Evolutionary conservation across 2,113 vertebrate genomes (phyloP).

Genomic region (Hemiprocne comata): DNA sequence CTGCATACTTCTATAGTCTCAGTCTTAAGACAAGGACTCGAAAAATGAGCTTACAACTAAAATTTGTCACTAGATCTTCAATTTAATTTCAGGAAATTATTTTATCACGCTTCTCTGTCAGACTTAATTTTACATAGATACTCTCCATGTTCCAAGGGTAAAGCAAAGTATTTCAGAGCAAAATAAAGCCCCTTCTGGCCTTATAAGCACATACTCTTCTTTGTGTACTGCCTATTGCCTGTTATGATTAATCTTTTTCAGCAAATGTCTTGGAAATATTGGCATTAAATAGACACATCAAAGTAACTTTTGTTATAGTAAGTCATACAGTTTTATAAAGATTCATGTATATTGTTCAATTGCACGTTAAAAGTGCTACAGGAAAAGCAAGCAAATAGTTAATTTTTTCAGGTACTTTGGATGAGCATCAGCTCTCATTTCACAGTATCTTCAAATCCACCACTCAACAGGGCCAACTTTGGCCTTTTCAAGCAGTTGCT

Average conservation of each 20-base stretch:
- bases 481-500: no score
- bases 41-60: background rate
- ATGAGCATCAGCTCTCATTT: background rate
- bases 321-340: background rate
- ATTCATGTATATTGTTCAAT: background rate
- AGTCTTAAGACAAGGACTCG: background rate
- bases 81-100: background rate
- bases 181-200: background rate
- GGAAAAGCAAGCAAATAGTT: background rate
- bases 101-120: background rate
- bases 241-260: background rate
- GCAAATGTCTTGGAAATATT: background rate
- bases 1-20: background rate
- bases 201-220: background rate
- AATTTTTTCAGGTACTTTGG: background rate
- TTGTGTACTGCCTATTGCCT: background rate
- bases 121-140: background rate
- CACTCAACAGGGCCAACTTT: no score
- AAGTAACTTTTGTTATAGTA: background rate
- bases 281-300: background rate
- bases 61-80: background rate
- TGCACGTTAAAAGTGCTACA: background rate
- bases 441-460: background rate
- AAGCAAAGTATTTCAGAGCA: background rate
- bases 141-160: background rate